Evolutionary conservation across 2,888 invertebrate genomes (phyloP).

Genomic region (Eudemis profundana): DNA sequence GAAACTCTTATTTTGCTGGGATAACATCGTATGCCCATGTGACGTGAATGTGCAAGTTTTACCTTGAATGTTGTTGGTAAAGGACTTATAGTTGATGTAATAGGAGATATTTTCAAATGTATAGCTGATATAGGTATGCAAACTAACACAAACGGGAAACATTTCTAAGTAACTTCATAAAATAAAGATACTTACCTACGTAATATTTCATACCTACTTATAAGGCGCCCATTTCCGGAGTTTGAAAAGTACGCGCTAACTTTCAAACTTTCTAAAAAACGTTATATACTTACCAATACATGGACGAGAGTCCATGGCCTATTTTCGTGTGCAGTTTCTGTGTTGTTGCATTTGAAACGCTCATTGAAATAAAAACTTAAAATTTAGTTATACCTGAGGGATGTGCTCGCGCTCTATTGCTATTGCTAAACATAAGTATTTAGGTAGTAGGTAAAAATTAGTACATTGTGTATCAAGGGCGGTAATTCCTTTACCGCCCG

Average conservation of each 20-base stretch:
- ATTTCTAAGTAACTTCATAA: background rate
- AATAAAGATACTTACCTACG: background rate
- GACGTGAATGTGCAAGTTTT: too few species aligned
- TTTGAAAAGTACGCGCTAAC: background rate
- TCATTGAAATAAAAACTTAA: too few species aligned
- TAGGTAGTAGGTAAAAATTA: too few species aligned
- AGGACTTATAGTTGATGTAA: background rate
- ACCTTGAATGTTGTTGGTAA: background rate
- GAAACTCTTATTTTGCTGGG: constrained; percentile 1
- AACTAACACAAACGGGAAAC: background rate
- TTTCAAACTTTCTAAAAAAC: background rate
- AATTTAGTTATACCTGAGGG: too few species aligned
- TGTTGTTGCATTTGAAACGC: background rate
- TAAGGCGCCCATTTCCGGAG: background rate
- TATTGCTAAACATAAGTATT: too few species aligned
- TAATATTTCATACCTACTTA: background rate
- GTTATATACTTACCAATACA: background rate
- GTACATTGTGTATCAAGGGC: too few species aligned
- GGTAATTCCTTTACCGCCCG: too few species aligned
- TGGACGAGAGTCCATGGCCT: too few species aligned
- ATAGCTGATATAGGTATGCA: background rate
- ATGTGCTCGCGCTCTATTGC: too few species aligned
- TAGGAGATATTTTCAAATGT: background rate
- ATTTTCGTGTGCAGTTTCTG: background rate
- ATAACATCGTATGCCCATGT: background rate